These are phyloP conservation scores for Hetaerina americana DNA, from an alignment of 1,140 invertebrate genomes.

Conservation along the genomic window DNA sequence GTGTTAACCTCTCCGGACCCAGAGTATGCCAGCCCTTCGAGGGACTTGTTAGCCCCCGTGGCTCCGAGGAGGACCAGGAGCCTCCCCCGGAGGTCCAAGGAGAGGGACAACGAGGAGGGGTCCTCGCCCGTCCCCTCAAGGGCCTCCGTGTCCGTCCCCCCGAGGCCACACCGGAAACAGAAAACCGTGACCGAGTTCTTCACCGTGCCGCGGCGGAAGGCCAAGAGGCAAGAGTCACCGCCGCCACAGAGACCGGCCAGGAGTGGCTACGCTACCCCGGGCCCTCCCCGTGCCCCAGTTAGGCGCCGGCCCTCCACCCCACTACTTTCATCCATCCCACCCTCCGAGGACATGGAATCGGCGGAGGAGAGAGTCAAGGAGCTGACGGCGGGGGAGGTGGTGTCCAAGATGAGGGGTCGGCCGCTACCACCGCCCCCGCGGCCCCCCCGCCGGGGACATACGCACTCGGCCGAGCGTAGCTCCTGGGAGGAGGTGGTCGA, in stretches of 20 bases:
- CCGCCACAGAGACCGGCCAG: neutral
- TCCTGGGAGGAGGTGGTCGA: neutral
- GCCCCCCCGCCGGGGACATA: conserved; percentile 39
- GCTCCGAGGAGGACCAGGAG: neutral
- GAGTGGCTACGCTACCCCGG: neutral
- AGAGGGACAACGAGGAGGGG: neutral
- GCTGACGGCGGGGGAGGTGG: conserved; percentile 50
- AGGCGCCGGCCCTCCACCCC: neutral
- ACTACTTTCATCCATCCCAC: neutral
- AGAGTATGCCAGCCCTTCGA: neutral
- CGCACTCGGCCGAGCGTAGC: neutral
- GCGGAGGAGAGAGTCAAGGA: conserved; percentile 28
- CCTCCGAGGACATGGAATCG: neutral
- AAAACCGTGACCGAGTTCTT: neutral
- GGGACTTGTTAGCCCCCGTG: neutral
- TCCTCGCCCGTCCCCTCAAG: neutral
- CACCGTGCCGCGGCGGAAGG: neutral
- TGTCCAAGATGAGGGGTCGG: conserved; percentile 65
- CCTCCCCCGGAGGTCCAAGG: neutral
- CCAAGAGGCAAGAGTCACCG: neutral
- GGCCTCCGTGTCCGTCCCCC: neutral
- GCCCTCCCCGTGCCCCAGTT: neutral
- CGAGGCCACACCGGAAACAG: neutral
- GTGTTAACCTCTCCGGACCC: neutral
- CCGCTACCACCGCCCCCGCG: conserved; percentile 68